Percentiles rank a stretch among this genome's conserved stretches.
Conservation (phyloP, 2,113 vertebrate genomes). For the Cebidichthys violaceus region DNA sequence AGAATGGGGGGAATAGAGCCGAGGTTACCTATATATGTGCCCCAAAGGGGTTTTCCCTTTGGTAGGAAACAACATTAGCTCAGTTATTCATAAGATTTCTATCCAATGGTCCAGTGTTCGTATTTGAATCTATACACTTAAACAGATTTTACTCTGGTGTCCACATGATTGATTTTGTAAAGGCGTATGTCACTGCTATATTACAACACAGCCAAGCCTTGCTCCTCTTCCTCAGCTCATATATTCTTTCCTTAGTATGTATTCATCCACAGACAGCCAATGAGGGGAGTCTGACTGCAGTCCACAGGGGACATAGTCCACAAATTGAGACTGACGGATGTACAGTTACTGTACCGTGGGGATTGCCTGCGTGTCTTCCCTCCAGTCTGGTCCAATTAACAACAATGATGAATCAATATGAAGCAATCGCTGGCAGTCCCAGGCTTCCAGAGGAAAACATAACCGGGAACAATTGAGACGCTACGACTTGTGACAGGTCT, state of each 20-base stretch:
- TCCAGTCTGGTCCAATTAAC: slow-evolving; percentile 42
- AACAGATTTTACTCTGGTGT: neutral
- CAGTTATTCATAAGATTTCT: slow-evolving; percentile 47
- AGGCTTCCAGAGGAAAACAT: slow-evolving; percentile 4
- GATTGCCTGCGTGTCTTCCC: slow-evolving; percentile 19
- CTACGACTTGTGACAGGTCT: neutral
- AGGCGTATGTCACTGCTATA: neutral
- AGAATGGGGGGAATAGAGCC: slow-evolving; percentile 9
- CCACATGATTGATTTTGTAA: neutral
- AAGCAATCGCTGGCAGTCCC: slow-evolving; percentile 12
- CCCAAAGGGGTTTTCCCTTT: slow-evolving; percentile 40
- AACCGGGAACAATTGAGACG: slow-evolving; percentile 10
- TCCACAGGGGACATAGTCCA: slow-evolving; percentile 32
- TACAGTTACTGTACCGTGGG: slow-evolving; percentile 15
- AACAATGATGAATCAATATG: slow-evolving; percentile 27
- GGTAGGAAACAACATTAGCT: slow-evolving; percentile 54
- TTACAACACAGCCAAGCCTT: slow-evolving; percentile 52
- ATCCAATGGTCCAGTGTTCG: neutral
- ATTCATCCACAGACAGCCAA: neutral
- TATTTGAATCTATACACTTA: neutral
- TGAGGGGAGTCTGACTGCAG: slow-evolving; percentile 11
- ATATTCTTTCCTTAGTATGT: neutral
- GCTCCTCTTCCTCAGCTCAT: slow-evolving; percentile 54
- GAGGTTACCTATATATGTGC: slow-evolving; percentile 30
- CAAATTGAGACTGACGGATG: slow-evolving; percentile 22